phyloP scores from a whole-genome alignment of 2,113 vertebrate species.

The Bambusicola thoracicus region DNA sequence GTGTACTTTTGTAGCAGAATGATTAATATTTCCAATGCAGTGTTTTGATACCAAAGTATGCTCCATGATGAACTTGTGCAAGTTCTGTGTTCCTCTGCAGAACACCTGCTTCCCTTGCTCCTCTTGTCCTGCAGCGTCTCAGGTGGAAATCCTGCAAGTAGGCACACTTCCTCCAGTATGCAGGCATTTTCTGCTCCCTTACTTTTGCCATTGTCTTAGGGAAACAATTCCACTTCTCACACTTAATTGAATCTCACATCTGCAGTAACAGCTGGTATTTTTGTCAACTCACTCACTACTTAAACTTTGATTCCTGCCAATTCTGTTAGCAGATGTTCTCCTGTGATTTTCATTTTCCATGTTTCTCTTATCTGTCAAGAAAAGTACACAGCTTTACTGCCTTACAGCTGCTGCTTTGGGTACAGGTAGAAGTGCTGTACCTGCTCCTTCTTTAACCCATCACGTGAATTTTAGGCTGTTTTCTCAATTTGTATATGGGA shows the following conservation, averaged over 20 bases:
- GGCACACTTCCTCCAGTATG: not conserved
- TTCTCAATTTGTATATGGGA: not conserved
- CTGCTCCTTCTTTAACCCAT: not conserved
- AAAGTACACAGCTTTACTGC: not conserved
- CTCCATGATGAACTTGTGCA: accelerated
- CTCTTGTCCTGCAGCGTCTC: not conserved
- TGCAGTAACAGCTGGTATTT: not conserved
- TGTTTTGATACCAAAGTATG: not conserved
- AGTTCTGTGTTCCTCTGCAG: accelerated
- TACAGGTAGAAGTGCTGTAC: not conserved
- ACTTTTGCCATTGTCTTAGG: not conserved
- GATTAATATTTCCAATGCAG: not conserved
- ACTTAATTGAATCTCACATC: not conserved
- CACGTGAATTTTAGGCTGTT: not conserved
- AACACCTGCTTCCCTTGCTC: not conserved
- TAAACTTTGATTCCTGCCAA: not conserved
- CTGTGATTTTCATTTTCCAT: not conserved
- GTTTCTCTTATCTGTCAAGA: not conserved
- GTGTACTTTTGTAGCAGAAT: not conserved
- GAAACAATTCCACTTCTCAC: not conserved
- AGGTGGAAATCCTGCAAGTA: slow-evolving; percentile 19
- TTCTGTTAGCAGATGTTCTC: not conserved
- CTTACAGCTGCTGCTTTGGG: not conserved
- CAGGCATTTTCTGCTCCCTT: not conserved
- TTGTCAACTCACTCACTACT: not conserved